Evolutionary conservation across 2,797 vertebrate genomes (phyloP), one percentile per base, ranked within the genome.

Genomic region (Clangula hyemalis): DNA sequence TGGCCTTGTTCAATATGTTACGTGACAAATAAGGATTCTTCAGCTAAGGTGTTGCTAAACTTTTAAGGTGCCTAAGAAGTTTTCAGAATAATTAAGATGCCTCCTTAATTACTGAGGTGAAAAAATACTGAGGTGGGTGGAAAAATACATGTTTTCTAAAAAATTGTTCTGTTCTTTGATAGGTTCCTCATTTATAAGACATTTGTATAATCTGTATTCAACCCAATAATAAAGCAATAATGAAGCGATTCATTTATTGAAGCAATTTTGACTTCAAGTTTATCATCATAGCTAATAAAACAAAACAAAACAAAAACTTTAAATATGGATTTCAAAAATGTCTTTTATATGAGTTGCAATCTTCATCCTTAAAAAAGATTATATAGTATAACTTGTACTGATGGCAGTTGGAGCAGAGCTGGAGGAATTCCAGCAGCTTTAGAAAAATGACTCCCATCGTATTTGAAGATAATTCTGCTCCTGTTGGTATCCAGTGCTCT

Each of bases 381-480:
- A 22, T 32, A 13, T 4, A 62, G 14, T 22, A 85, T 68, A 79
- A 90, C 20, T 49, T 70, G 11, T 39, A 28, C 38, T 79, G 13
- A 56, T 75, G 28, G 20, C 41, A 69, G 34, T 25, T 64, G 80
- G 38, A 81, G 11, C 10, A 85, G 56, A 80, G 20, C 5, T 84
- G n/a, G 30, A 86, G 15, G 24, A 83, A 87, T 75, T 68, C 30
- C 47, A 78, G n/a, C 22, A 89, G 32, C 54, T 68, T 83, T 49
- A 83, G 30, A 90, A 84, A 75, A 85, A 66, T 58, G 0, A 25
- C 9, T 90, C 9, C 17, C 4, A 49, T 81, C 43, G 22, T 56
- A 72, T 54, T 22, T 72, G 56, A 87, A 81, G 10, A 34, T 68
- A 74, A 87, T 82, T 79, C 51, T 73, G 15, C 22, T 85, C n/a